A percentile compares a stretch with the other conserved stretches of the same genome.
Conservation (phyloP, 2,888 invertebrate genomes). For the Pachliopta kotzebuea region DNA sequence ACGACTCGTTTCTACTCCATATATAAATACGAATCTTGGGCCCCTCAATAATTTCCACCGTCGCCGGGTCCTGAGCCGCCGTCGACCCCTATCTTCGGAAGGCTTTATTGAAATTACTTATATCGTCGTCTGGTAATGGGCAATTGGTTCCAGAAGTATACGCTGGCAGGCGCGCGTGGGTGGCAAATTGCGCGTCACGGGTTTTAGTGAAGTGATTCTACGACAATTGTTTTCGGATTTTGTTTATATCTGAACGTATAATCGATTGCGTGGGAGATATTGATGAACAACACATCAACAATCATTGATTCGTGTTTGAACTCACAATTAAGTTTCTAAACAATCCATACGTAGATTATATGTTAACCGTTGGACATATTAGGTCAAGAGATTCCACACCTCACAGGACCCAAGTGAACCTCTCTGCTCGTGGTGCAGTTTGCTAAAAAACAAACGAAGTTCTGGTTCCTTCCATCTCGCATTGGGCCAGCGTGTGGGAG, state of each 20-base stretch:
- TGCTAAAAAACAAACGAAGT: too few relatives aligned
- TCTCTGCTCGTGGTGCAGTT: too few relatives aligned
- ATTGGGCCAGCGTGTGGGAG: too few relatives aligned
- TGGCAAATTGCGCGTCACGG: conserved; percentile 63
- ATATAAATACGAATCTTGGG: conserved; percentile 27
- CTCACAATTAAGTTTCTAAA: too few relatives aligned
- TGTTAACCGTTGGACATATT: too few relatives aligned
- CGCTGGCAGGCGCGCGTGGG: conserved; percentile 45
- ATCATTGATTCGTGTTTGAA: too few relatives aligned
- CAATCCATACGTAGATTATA: too few relatives aligned
- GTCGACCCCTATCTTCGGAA: conserved; percentile 42
- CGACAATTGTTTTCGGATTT: conserved; percentile 27
- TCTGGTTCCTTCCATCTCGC: too few relatives aligned
- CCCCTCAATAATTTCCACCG: conserved; percentile 3
- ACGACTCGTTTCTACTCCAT: neutral
- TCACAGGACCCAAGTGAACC: too few relatives aligned
- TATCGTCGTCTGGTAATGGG: conserved; percentile 63
- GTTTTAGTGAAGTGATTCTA: conserved; percentile 48
- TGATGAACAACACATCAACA: neutral
- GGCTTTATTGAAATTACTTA: conserved; percentile 73
- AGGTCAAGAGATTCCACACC: too few relatives aligned
- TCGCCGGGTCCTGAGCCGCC: conserved; percentile 11
- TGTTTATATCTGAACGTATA: conserved; percentile 5
- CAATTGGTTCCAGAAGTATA: conserved; percentile 61
- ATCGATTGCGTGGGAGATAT: neutral